Evolutionary conservation across 2,888 invertebrate genomes (phyloP), one percentile per base, ranked within the genome.

Genomic region (Drosophila villosipedis): DNA sequence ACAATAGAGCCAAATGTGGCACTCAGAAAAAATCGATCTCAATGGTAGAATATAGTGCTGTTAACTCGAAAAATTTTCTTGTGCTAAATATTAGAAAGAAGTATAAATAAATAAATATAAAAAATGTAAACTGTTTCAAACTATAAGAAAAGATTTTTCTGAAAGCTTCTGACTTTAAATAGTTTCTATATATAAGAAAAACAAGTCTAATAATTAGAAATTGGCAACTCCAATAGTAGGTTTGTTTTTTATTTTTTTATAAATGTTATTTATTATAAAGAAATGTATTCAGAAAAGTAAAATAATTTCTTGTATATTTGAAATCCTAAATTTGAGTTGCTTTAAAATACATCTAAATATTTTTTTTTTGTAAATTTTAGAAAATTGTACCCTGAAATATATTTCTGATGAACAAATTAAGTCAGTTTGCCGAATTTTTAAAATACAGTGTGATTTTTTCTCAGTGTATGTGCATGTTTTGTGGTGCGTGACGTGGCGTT

Each of bases 401-500:
- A 43, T 43, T 43, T 43, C 6, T 3, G 14, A 22, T 12, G 3
- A 14, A 14, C 22, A 22, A 22, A 22, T 14, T 43, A 1, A 7
- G 6, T 43, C 14, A 6, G 43, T 14, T 6, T 12, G 22, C 12
- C 0, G 22, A 47, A 14, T 47, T 14, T 22, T 1, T 2, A 1
- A 14, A 47, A 47, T 16, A 0, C 9, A 22, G 5, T 50, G 5
- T 12, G 16, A 9, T 9, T 5, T 16, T 47, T 57, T 64, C 30
- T 47, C 43, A 30, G 35, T 63, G 66, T 69, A 47, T 68, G 50
- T 67, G 65, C 54, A 43, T 54, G 62, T 61, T 73, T 69, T 69
- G 58, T 58, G 54, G 59, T 74, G 76, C 84, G 72, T 86, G 73
- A 82, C 79, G 72, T 86, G 72, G 82, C 84, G 72, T 86, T 86